Conservation (phyloP, 2,888 invertebrate species). For the Scaptomyza caliginosa region DNA sequence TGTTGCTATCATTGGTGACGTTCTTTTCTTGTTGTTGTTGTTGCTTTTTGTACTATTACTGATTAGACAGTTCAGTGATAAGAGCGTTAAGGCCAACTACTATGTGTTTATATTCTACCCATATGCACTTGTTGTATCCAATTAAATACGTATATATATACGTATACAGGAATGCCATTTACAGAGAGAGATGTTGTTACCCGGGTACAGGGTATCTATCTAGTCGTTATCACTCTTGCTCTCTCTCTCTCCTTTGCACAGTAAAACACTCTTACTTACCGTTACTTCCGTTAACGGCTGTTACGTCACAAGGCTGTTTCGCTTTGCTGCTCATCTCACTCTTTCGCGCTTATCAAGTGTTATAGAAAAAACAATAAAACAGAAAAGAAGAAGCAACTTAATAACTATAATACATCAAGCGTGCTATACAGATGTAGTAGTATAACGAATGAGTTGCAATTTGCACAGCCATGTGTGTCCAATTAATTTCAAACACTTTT, state of each 20-base stretch:
- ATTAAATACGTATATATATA: not conserved
- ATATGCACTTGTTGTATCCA: not conserved
- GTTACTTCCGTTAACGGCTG: slow-evolving; percentile 40
- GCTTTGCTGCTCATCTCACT: not conserved
- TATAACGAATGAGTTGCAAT: slow-evolving; percentile 5
- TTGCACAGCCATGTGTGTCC: slow-evolving; percentile 54
- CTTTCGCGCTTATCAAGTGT: slow-evolving; percentile 25
- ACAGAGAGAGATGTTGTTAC: too few species aligned
- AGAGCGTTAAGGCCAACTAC: slow-evolving; percentile 1
- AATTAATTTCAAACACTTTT: too few species aligned
- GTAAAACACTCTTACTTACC: slow-evolving; percentile 56
- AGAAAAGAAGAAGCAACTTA: not conserved
- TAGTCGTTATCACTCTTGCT: not conserved
- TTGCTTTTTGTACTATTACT: not conserved
- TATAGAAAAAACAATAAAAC: not conserved
- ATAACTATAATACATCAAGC: too few species aligned
- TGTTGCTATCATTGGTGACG: slow-evolving; percentile 39
- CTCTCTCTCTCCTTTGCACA: not conserved
- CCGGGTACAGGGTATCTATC: not conserved
- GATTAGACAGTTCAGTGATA: slow-evolving; percentile 25
- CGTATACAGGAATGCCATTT: too few species aligned
- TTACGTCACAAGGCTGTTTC: slow-evolving; percentile 72
- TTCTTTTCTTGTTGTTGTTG: slow-evolving; percentile 15
- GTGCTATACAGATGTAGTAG: too few species aligned
- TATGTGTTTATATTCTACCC: not conserved